Evolutionary conservation across 2,888 invertebrate genomes (phyloP).

Genomic region (Priocnemis perturbator): DNA sequence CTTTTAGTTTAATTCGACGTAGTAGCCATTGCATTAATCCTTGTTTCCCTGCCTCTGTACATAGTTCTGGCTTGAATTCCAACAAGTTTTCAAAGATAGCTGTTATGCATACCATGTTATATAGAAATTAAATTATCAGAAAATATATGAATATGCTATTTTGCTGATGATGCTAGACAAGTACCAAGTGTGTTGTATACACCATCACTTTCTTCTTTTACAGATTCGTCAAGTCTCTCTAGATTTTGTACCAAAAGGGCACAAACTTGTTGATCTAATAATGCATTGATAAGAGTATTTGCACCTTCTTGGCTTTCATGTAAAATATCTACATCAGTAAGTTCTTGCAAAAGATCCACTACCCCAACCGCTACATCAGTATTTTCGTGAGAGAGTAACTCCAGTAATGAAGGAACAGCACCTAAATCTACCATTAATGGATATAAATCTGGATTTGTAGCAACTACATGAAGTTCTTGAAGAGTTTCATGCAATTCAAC

Average conservation of each 20-base stretch:
- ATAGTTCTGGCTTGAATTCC: conserved; percentile 91
- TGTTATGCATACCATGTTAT: conserved; percentile 59
- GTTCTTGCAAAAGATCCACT: conserved; percentile 85
- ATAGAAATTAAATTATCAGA: conserved; percentile 14
- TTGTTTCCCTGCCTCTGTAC: conserved; percentile 90
- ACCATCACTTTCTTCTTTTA: conserved; percentile 96
- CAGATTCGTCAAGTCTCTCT: conserved; percentile 92
- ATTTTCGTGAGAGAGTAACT: conserved; percentile 96
- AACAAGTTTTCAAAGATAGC: conserved; percentile 96
- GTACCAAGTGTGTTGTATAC: conserved; percentile 94
- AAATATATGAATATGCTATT: conserved; percentile 4
- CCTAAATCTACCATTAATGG: conserved; percentile 92
- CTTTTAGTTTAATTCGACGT: conserved; percentile 90
- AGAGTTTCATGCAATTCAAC: conserved; percentile 92
- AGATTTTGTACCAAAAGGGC: conserved; percentile 95
- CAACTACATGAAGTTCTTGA: conserved; percentile 93
- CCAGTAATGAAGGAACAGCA: conserved; percentile 92
- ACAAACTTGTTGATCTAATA: conserved; percentile 93
- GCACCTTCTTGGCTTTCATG: conserved; percentile 95
- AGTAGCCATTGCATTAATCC: conserved; percentile 95
- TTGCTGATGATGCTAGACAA: conserved; percentile 13
- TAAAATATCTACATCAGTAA: conserved; percentile 97
- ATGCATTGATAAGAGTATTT: conserved; percentile 88
- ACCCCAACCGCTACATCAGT: conserved; percentile 92
- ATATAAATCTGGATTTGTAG: conserved; percentile 97